These are phyloP conservation scores for Coptodon bakossiorum DNA, from an alignment of 2,113 vertebrate genomes.

Conservation along the genomic window DNA sequence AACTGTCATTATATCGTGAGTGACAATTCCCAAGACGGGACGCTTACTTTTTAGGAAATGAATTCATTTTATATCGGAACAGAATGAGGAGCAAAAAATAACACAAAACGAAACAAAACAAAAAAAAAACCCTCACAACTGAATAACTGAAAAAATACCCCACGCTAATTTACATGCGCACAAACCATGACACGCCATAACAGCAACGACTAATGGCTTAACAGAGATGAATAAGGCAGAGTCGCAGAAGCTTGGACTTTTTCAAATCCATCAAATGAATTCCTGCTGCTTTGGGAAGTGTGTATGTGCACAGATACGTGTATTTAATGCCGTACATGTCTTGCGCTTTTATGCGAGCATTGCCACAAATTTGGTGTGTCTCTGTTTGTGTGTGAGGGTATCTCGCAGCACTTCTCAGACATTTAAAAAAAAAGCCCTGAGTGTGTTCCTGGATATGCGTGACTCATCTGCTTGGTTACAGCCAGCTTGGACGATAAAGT, in stretches of 20 bases:
- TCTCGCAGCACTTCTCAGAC: constrained; percentile 19
- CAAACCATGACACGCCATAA: background rate
- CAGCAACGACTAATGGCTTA: background rate
- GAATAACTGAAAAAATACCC: background rate
- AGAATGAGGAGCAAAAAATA: background rate
- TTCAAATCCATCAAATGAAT: constrained; percentile 31
- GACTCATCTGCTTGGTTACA: constrained; percentile 75
- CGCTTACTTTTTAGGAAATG: background rate
- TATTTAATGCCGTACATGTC: background rate
- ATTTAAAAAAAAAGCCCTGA: constrained; percentile 20
- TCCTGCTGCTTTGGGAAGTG: constrained; percentile 17
- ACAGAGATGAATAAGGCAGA: constrained; percentile 21
- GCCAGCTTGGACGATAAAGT: constrained; percentile 63
- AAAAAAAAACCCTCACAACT: background rate
- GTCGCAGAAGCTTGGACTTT: background rate
- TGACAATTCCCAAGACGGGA: constrained; percentile 27
- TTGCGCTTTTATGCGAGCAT: background rate
- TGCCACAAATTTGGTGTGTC: background rate
- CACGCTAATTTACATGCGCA: background rate
- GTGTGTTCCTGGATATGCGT: constrained; percentile 66
- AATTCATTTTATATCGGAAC: constrained; percentile 1
- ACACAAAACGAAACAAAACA: background rate
- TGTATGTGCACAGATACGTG: background rate
- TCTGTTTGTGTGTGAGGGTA: background rate
- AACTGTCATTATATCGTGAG: constrained; percentile 33